Conservation (phyloP, 2,888 invertebrate species). For the Pammene fasciana region DNA sequence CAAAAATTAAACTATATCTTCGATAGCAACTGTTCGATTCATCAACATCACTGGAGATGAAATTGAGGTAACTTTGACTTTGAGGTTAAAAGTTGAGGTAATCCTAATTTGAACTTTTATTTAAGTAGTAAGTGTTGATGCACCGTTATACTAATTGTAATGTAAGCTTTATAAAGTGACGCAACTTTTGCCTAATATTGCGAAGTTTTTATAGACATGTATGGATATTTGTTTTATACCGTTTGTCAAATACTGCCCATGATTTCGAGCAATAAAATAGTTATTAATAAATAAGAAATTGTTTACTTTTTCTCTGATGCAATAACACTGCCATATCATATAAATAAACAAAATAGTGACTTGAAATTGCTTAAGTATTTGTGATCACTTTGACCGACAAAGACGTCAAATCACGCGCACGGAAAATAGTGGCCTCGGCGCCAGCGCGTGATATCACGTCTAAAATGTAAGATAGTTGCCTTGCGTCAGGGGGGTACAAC, state of each 20-base stretch:
- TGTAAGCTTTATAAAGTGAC: slow-evolving; percentile 27
- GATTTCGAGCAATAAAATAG: slow-evolving; percentile 45
- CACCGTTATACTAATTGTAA: slow-evolving; percentile 31
- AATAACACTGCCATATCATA: no score
- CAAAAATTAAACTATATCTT: not conserved
- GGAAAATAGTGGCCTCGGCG: no score
- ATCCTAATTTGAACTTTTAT: slow-evolving; percentile 4
- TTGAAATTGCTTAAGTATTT: no score
- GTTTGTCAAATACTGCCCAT: slow-evolving; percentile 36
- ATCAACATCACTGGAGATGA: not conserved
- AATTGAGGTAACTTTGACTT: slow-evolving; percentile 15
- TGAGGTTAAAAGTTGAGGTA: slow-evolving; percentile 10
- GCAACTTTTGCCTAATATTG: slow-evolving; percentile 36
- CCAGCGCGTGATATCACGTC: no score
- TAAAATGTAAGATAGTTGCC: no score
- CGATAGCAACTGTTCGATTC: not conserved
- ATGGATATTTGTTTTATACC: slow-evolving; percentile 41
- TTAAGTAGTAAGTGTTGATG: slow-evolving; percentile 20
- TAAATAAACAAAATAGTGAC: no score
- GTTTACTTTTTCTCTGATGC: slow-evolving; percentile 21
- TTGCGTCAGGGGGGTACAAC: no score
- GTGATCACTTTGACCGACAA: no score
- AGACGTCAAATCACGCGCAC: no score
- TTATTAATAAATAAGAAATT: slow-evolving; percentile 38
- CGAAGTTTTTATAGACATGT: slow-evolving; percentile 36